Base-by-base conservation (phyloP, 1,140 invertebrate genomes). In the Ips nitidus region DNA sequence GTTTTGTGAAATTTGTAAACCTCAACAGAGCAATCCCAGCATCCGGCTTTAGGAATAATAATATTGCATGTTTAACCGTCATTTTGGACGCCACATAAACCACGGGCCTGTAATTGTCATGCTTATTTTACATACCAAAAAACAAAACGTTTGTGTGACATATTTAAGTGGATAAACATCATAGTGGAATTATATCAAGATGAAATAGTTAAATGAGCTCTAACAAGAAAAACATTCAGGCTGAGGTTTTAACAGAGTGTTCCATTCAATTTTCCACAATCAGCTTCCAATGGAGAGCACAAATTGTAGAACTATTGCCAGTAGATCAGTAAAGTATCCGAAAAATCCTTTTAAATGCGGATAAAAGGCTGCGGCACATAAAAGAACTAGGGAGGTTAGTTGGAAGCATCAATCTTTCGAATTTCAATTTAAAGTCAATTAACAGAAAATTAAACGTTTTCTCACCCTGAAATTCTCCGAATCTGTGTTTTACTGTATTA, bases 361-460 rank as follows among this genome's bases (percentile, higher is more conserved):
- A 50, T n/a, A 63, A 63, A 53, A 52, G 43, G 50, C 37, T 43
- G 43, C 61, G 37, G 42, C 45, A 45, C 52, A 53, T 38, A 63
- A 63, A 63, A 63, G 50, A 63, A 61, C 43, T 47, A 45, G 45
- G 59, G 37, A 47, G 59, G 59, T 61, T 36, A 39, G 53, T 56
- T 53, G 53, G 43, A 63, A 63, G 7, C 47, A 63, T 63, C 61
- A 63, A 63, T 63, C 61, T 63, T 63, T 63, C 47, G 61, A 52
- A 63, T 63, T 63, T 63, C 61, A 63, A 63, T 63, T 63, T 63
- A 63, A 63, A 63, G 61, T 63, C 61, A 63, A 63, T 63, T 63
- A 63, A 63, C 61, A 63, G 61, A 63, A 63, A 63, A 63, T 63
- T 63, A 63, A 63, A 63, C 61, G 61, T 63, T 63, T 63, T 63